Evolutionary conservation across 1,140 invertebrate genomes (phyloP).

Genomic region (Drosophila sturtevanti): DNA sequence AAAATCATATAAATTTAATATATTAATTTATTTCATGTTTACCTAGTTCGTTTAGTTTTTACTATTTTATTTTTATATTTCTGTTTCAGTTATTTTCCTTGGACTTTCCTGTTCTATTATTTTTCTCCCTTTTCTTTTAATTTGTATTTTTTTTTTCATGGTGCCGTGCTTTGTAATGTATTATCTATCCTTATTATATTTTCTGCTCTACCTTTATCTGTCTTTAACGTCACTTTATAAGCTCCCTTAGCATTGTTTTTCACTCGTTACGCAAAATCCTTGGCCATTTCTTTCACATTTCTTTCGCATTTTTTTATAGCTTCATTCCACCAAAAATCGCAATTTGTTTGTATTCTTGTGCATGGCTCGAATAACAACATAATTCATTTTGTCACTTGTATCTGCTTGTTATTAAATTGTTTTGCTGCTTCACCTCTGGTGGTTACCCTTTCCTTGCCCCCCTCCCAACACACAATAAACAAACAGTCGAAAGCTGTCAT

Average conservation of each 20-base stretch:
- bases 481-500: neutral
- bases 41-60: too few species aligned
- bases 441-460: constrained; percentile 31
- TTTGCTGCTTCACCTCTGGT: constrained; percentile 56
- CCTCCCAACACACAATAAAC: neutral
- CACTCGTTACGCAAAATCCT: neutral
- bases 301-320: neutral
- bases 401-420: constrained; percentile 77
- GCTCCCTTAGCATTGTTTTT: neutral
- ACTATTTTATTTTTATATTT: too few species aligned
- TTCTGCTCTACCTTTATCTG: neutral
- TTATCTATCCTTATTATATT: neutral
- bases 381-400: constrained; percentile 80
- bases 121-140: neutral
- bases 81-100: too few species aligned
- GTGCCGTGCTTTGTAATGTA: neutral
- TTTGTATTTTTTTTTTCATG: neutral
- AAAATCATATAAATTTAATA: too few species aligned
- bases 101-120: too few species aligned
- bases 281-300: neutral
- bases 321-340: constrained; percentile 13
- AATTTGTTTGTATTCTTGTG: constrained; percentile 27
- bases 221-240: neutral
- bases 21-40: too few species aligned
- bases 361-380: constrained; percentile 65